Percentiles rank a stretch among this genome's conserved stretches.
These are phyloP conservation scores for Callyntrura sp. DNA, from an alignment of 2,888 invertebrate species.

Conservation along the genomic window DNA sequence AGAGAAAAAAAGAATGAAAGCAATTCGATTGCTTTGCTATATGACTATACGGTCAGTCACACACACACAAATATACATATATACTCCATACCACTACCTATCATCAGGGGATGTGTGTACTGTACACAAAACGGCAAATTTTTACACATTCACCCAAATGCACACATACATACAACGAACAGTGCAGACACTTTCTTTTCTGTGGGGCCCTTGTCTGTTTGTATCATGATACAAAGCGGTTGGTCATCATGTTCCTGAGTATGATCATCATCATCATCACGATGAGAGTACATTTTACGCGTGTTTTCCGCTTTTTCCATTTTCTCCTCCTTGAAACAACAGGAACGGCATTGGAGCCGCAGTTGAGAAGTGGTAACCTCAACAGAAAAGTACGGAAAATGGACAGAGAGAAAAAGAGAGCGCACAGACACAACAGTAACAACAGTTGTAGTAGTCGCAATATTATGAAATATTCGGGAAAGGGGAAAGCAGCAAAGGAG, in stretches of 20 bases:
- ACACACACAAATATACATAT: no score
- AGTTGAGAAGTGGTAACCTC: neutral
- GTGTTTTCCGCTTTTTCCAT: conserved; percentile 46
- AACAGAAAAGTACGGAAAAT: neutral
- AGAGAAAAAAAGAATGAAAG: conserved; percentile 10
- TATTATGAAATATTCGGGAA: conserved; percentile 53
- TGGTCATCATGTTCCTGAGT: conserved; percentile 28
- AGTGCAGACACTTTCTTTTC: neutral
- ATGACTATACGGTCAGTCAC: conserved; percentile 3
- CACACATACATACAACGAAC: no score
- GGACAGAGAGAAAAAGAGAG: neutral
- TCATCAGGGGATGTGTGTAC: neutral
- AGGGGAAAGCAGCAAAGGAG: conserved; percentile 27
- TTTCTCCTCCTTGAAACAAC: conserved; percentile 22
- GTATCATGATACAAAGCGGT: conserved; percentile 2
- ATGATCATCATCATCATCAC: no score
- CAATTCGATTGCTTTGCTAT: no score
- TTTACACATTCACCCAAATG: neutral
- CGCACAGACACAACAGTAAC: conserved; percentile 8
- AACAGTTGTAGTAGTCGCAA: conserved; percentile 36
- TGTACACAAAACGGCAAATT: neutral
- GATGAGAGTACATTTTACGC: conserved; percentile 58
- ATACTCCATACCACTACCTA: neutral
- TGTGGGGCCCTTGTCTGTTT: conserved; percentile 1
- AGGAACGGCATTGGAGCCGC: neutral